Percentiles rank a stretch among this genome's conserved stretches.
Conservation (phyloP, 2,797 vertebrate genomes). For the Sciurus carolinensis region DNA sequence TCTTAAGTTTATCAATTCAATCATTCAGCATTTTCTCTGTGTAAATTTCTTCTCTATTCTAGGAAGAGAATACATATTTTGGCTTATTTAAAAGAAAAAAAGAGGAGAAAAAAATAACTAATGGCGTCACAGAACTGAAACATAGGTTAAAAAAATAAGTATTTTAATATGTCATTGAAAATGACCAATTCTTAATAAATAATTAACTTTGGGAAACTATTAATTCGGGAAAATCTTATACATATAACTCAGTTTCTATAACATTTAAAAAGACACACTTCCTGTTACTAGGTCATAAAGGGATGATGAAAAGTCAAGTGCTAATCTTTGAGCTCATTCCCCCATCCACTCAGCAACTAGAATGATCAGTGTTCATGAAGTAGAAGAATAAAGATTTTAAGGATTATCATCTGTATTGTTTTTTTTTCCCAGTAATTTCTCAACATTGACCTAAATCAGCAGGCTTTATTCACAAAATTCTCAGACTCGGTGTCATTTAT, state of each 20-base stretch:
- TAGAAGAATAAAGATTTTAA: constrained; percentile 68
- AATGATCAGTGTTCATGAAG: neutral
- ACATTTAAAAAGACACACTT: constrained; percentile 25
- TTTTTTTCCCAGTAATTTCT: constrained; percentile 59
- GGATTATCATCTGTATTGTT: constrained; percentile 70
- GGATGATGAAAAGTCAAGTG: constrained; percentile 20
- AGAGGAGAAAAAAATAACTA: neutral
- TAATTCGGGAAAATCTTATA: neutral
- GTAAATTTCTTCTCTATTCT: neutral
- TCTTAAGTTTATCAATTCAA: neutral
- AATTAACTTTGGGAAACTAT: neutral
- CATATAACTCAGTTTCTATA: neutral
- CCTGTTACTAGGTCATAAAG: neutral
- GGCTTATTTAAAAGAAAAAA: neutral
- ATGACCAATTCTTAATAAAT: constrained; percentile 40
- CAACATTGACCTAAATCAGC: constrained; percentile 81
- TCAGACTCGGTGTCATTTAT: constrained; percentile 65
- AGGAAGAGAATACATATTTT: neutral
- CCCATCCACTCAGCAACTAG: neutral
- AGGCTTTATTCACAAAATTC: constrained; percentile 78
- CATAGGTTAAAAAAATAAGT: neutral
- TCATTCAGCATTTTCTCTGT: neutral
- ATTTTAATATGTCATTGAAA: neutral
- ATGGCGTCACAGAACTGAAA: neutral
- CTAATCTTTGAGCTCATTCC: constrained; percentile 35